Percentiles rank a stretch among this genome's conserved stretches.
These are phyloP conservation scores for Pogonocichla stellata DNA, from an alignment of 2,113 vertebrate genomes.

Conservation along the genomic window DNA sequence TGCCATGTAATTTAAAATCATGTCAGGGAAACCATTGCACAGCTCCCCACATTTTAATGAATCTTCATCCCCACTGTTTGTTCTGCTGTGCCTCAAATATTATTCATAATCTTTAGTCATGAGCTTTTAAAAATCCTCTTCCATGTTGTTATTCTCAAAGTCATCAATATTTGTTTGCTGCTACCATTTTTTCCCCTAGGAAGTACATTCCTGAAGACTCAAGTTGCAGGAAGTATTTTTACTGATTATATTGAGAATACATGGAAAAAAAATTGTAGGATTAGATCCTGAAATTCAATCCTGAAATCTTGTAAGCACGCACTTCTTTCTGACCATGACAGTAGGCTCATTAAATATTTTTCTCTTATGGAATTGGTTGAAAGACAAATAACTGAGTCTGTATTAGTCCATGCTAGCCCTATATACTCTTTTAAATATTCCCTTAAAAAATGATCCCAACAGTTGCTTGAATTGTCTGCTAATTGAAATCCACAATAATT, in stretches of 20 bases:
- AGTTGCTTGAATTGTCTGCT: background rate
- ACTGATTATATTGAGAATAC: background rate
- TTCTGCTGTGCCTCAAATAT: background rate
- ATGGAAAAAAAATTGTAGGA: background rate
- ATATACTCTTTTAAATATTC: background rate
- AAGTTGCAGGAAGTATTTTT: background rate
- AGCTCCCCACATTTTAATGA: background rate
- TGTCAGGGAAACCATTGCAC: background rate
- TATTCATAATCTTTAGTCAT: background rate
- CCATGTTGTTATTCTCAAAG: background rate
- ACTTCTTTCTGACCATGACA: background rate
- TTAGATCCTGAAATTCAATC: background rate
- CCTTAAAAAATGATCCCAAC: background rate
- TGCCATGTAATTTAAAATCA: background rate
- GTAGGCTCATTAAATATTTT: background rate
- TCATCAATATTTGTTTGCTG: background rate
- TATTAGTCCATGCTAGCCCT: background rate
- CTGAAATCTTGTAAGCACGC: background rate
- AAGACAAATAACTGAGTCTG: background rate
- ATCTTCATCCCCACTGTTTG: background rate
- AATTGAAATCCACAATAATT: constrained; percentile 7
- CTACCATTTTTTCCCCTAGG: background rate
- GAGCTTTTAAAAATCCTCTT: background rate
- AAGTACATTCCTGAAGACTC: background rate
- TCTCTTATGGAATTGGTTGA: background rate